These are phyloP conservation scores for Mustela lutreola DNA, from an alignment of 2,113 vertebrate genomes.

Conservation along the genomic window DNA sequence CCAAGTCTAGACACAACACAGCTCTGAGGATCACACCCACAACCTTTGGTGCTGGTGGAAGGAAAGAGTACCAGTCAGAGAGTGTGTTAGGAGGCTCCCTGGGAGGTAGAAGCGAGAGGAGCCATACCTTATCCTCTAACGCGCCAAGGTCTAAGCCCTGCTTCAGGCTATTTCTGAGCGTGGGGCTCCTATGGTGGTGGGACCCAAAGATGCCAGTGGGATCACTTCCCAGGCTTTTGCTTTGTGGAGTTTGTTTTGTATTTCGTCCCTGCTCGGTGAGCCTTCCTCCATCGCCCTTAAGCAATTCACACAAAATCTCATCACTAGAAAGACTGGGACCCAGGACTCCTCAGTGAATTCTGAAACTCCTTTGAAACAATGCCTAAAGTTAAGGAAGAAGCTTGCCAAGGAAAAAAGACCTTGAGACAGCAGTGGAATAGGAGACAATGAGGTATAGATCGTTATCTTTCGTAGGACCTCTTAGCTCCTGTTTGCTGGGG, in stretches of 20 bases:
- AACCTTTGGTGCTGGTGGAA: not conserved
- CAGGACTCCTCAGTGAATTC: not conserved
- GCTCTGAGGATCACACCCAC: not conserved
- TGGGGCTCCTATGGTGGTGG: not conserved
- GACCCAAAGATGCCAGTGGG: not conserved
- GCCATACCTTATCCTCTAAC: not conserved
- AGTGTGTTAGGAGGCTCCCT: not conserved
- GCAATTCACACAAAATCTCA: slow-evolving; percentile 13
- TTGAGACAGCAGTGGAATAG: not conserved
- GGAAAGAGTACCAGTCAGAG: not conserved
- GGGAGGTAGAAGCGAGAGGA: not conserved
- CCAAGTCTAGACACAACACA: not conserved
- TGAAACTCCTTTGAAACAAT: not conserved
- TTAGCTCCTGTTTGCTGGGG: not conserved
- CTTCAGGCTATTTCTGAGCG: not conserved
- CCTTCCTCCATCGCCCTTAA: not conserved
- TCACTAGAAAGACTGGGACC: not conserved
- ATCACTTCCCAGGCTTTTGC: not conserved
- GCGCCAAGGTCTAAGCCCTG: not conserved
- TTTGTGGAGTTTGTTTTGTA: not conserved
- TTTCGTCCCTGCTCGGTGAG: not conserved
- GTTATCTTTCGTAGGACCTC: not conserved
- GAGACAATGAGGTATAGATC: not conserved
- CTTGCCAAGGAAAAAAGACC: not conserved
- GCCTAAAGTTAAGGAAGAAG: not conserved